These are phyloP conservation scores for Hippolais icterina DNA, from an alignment of 2,113 vertebrate species.

Conservation along the genomic window DNA sequence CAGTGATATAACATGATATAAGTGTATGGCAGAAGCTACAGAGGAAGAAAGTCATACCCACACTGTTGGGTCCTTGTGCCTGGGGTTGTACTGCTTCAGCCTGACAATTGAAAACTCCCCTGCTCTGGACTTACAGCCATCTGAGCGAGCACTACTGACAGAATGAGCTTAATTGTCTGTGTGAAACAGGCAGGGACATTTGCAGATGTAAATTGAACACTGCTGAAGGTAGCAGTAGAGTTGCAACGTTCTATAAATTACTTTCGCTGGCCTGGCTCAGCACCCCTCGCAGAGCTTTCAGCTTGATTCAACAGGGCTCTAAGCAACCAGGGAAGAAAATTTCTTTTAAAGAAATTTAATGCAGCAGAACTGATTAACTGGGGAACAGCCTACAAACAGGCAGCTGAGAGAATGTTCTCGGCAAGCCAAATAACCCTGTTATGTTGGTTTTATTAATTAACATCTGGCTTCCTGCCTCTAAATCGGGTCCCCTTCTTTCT, in stretches of 20 bases:
- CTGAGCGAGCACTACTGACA: not conserved
- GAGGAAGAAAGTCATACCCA: not conserved
- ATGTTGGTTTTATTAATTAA: slow-evolving; percentile 68
- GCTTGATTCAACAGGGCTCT: slow-evolving; percentile 51
- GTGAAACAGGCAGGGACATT: slow-evolving; percentile 21
- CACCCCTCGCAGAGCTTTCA: slow-evolving; percentile 36
- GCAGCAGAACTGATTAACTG: slow-evolving; percentile 67
- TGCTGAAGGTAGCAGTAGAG: slow-evolving; percentile 30
- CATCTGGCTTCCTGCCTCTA: slow-evolving; percentile 60
- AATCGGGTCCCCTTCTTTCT: slow-evolving; percentile 43
- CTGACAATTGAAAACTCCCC: not conserved
- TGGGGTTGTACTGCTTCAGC: not conserved
- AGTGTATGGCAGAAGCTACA: not conserved
- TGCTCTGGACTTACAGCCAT: not conserved
- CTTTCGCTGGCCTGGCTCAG: not conserved
- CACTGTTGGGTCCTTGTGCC: not conserved
- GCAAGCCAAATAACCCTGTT: slow-evolving; percentile 47
- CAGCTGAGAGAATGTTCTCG: slow-evolving; percentile 50
- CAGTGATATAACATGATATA: not conserved
- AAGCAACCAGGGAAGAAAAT: slow-evolving; percentile 61
- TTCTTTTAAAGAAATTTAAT: slow-evolving; percentile 69
- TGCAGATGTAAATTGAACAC: slow-evolving; percentile 12
- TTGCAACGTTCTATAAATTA: slow-evolving; percentile 55
- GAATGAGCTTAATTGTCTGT: slow-evolving; percentile 2
- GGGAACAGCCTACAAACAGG: slow-evolving; percentile 58